Evolutionary conservation across 2,888 invertebrate species (phyloP), one percentile per base, ranked within the genome.

Genomic region (Xanthorhoe designata): DNA sequence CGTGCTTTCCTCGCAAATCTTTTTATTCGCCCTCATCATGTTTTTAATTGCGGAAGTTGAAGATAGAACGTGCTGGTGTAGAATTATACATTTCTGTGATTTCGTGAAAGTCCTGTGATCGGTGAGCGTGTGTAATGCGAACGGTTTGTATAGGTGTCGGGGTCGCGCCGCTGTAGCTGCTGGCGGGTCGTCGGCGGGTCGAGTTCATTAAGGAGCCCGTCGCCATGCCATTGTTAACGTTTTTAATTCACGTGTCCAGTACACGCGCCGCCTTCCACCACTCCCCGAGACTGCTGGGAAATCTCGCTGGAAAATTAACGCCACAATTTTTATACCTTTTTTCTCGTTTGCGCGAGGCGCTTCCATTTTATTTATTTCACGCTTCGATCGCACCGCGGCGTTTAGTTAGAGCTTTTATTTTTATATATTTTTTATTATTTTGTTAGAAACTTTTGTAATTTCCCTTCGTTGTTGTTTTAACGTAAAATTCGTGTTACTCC

Each of bases 171-270:
- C 68, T 71, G 69, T 72, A 65, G 38, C 60, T 4, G 62, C 51
- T 24, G 50, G 62, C 60, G 56, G 72, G 64, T 71, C 69, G 72
- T 79, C 80, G 75, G 73, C 72, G 80, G 81, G 81, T 78, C 77
- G 78, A 78, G 85, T 90, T 92, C 92, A 91, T 91, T 91, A 92
- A 88, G 88, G 81, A 88, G 83, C 85, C 81, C 79, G 84, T 83
- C 86, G 89, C 84, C 84, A 80, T 83, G 86, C 80, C 87, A 89
- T 91, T 92, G 92, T 92, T 89, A 91, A 87, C 89, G 88, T 88
- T 92, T 92, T 92, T 92, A 92, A 92, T 92, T 92, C 91, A 92
- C 87, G 91, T 92, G 92, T 92, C 92, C 88, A 83, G 81, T 84
- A 89, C 92, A 92, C 89, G 90, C 89, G 88, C 85, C 82, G 84